A percentile compares a stretch with the other conserved stretches of the same genome.
phyloP scores from a whole-genome alignment of 1,140 invertebrate species.

The Drosophila insularis region DNA sequence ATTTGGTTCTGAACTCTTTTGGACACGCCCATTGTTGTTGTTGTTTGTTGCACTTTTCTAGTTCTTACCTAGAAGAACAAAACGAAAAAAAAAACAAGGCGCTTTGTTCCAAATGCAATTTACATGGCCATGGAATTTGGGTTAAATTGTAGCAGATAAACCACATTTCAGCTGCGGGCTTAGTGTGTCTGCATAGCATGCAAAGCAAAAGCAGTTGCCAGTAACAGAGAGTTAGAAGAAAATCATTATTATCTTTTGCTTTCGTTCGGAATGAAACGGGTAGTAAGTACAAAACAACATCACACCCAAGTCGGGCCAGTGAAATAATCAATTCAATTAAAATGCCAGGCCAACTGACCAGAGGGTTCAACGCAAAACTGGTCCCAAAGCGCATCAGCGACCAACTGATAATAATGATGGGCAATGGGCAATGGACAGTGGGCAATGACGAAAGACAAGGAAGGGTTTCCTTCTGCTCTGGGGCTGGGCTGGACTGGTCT shows the following conservation, averaged over 20 bases:
- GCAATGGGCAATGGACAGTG: neutral
- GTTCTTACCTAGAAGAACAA: neutral
- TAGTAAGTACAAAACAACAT: constrained; percentile 60
- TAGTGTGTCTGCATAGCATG: constrained; percentile 26
- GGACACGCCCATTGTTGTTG: constrained; percentile 56
- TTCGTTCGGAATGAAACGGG: constrained; percentile 6
- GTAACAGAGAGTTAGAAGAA: constrained; percentile 29
- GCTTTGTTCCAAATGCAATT: constrained; percentile 75
- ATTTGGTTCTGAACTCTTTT: constrained; percentile 30
- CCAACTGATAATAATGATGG: constrained; percentile 57
- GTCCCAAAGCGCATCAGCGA: constrained; percentile 15
- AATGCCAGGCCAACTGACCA: constrained; percentile 74
- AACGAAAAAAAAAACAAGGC: constrained; percentile 33
- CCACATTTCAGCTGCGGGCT: constrained; percentile 60
- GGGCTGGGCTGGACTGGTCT: constrained; percentile 9
- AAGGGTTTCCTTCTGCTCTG: constrained; percentile 16
- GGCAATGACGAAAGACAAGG: constrained; percentile 6
- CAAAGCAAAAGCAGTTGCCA: constrained; percentile 39
- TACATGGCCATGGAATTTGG: constrained; percentile 69
- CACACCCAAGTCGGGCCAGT: constrained; percentile 67
- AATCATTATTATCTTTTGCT: constrained; percentile 64
- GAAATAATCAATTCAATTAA: constrained; percentile 81
- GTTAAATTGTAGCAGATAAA: constrained; percentile 79
- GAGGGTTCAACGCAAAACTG: constrained; percentile 38
- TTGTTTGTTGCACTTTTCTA: constrained; percentile 62